These are phyloP conservation scores for Daboia siamensis DNA, from an alignment of 2,113 vertebrate species.

Conservation along the genomic window DNA sequence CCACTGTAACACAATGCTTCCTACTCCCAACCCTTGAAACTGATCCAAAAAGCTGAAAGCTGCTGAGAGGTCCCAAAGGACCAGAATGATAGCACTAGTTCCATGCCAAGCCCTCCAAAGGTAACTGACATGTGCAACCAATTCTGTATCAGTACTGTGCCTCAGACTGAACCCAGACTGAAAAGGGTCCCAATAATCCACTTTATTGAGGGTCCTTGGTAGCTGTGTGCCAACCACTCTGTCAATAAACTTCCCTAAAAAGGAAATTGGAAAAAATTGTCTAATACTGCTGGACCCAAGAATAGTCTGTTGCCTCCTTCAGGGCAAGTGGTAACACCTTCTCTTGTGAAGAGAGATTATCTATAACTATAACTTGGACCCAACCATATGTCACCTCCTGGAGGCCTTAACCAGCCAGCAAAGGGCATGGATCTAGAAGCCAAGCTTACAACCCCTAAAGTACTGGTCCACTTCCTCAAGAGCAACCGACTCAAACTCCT, in stretches of 20 bases:
- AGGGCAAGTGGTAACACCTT: background rate
- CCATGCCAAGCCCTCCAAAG: background rate
- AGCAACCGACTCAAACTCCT: background rate
- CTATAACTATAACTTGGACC: background rate
- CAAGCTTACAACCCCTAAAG: background rate
- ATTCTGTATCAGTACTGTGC: background rate
- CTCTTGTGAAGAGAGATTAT: background rate
- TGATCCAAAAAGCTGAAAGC: background rate
- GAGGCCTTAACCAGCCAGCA: background rate
- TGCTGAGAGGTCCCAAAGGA: background rate
- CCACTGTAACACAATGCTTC: background rate
- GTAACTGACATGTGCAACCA: background rate
- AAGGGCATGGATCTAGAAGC: background rate
- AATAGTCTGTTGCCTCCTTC: background rate
- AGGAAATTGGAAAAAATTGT: background rate
- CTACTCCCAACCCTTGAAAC: background rate
- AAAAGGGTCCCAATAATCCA: background rate
- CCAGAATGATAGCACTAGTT: background rate
- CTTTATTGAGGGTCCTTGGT: background rate
- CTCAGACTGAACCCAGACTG: background rate
- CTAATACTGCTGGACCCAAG: background rate
- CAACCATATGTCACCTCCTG: background rate
- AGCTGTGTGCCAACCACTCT: background rate
- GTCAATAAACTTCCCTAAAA: background rate
- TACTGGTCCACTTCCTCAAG: background rate